These are phyloP conservation scores for Proteles cristata DNA, from an alignment of 2,113 vertebrate genomes.

Conservation along the genomic window DNA sequence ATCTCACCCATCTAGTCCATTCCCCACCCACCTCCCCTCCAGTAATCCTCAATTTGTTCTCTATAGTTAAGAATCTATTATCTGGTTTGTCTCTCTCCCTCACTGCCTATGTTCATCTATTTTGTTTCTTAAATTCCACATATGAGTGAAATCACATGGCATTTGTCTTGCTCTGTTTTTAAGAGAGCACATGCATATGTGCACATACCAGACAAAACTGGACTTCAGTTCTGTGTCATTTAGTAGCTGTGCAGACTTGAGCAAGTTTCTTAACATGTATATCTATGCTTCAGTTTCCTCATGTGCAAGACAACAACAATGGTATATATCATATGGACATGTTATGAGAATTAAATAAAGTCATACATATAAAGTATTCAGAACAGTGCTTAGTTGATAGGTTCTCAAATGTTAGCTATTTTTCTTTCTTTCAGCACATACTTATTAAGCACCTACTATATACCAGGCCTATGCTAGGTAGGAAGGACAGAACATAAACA, in stretches of 20 bases:
- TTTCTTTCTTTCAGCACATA: not conserved
- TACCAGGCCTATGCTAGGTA: not conserved
- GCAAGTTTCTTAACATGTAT: not conserved
- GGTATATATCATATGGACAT: not conserved
- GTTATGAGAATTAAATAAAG: slow-evolving; percentile 35
- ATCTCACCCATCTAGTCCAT: not conserved
- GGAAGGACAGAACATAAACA: not conserved
- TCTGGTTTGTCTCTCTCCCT: not conserved
- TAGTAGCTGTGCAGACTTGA: not conserved
- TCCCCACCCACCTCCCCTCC: not conserved
- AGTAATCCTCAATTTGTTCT: not conserved
- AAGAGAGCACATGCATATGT: not conserved
- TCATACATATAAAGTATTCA: not conserved
- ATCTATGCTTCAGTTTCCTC: slow-evolving; percentile 15
- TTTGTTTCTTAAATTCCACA: not conserved
- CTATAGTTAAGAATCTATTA: not conserved
- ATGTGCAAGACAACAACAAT: not conserved
- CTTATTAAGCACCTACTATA: not conserved
- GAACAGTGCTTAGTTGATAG: not conserved
- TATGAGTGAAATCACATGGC: not conserved
- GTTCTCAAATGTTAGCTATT: not conserved
- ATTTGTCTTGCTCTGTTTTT: not conserved
- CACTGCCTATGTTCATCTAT: not conserved
- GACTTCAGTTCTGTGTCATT: slow-evolving; percentile 28
- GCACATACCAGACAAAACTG: not conserved